These are phyloP conservation scores for Horisme vitalbata DNA, from an alignment of 2,888 invertebrate species.

Conservation along the genomic window DNA sequence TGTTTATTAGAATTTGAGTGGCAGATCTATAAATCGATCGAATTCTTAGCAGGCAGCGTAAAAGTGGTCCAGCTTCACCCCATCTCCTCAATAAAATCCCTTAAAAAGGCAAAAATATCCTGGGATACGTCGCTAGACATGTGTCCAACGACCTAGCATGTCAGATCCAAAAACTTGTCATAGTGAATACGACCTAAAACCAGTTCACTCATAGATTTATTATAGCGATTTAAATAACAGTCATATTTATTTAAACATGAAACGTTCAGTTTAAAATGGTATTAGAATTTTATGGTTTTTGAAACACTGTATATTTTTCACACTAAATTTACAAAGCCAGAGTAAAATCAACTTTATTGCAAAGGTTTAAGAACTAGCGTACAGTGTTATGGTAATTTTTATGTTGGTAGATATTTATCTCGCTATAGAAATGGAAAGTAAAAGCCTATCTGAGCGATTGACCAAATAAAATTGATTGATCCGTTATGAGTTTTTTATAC, in stretches of 20 bases:
- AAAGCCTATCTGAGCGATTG: conserved; percentile 23
- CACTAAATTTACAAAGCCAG: background rate
- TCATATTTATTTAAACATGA: conserved; percentile 26
- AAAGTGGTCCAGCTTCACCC: too few species aligned
- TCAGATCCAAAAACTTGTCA: too few species aligned
- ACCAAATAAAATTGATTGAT: conserved; percentile 11
- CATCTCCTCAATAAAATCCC: too few species aligned
- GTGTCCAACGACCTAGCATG: too few species aligned
- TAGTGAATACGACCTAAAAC: too few species aligned
- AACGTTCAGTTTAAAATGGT: conserved; percentile 22
- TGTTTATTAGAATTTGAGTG: too few species aligned
- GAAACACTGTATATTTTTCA: conserved; percentile 13
- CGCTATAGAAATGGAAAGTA: conserved; percentile 31
- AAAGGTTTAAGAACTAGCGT: background rate
- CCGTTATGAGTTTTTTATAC: background rate
- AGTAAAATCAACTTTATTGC: background rate
- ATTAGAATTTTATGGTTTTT: conserved; percentile 24
- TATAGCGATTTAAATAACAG: conserved; percentile 20
- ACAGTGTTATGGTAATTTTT: background rate
- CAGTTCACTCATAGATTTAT: conserved; percentile 23
- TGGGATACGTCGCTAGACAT: too few species aligned
- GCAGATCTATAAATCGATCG: too few species aligned
- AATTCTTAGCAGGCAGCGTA: too few species aligned
- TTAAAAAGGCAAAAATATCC: too few species aligned
- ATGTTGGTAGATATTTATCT: conserved; percentile 21